Base-by-base conservation (phyloP, 2,888 invertebrate species). In the Drosophila longiperda region DNA sequence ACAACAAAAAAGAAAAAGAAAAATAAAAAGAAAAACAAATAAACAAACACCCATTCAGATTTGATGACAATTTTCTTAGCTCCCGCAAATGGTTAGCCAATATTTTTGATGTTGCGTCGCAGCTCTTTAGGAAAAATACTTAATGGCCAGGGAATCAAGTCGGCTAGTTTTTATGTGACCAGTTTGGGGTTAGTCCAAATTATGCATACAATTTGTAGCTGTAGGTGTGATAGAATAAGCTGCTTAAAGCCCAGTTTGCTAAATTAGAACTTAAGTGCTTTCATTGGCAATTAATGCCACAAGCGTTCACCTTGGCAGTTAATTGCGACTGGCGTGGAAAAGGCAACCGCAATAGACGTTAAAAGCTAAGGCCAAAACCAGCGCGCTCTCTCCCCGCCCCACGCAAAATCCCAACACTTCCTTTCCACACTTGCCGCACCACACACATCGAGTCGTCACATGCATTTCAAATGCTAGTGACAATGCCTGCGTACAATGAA, bases 251-350 rank as follows among this genome's bases (percentile, higher is more conserved):
- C 74, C 73, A 77, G 75, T 71, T 66, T 64, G 67, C 61, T 78
- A 82, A 88, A 87, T 88, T 87, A 74, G 75, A 76, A 73, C 85
- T 81, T 87, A 87, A 87, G 85, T 88, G 87, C 78, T 79, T 85
- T 84, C 78, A 85, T 85, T 78, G 85, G 76, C 85, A 87, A 85
- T 83, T 85, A 87, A 83, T 85, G 83, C 77, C 84, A 67, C 79
- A 71, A 64, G 72, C 82, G 34, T 67, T 76, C 49, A 70, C 87
- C 80, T 79, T 85, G 78, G 67, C 87, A 76, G 78, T 77, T 83
- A 85, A 84, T 84, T 83, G 85, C 75, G 78, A 63, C 67, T 73
- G 73, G 71, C 79, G 71, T 71, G 54, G 65, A 75, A 68, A 80
- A 66, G 68, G 58, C 66, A 76, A 68, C 75, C 62, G 58, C 63